Evolutionary conservation across 2,888 invertebrate species (phyloP).

Genomic region (Ptychoptera contaminata): DNA sequence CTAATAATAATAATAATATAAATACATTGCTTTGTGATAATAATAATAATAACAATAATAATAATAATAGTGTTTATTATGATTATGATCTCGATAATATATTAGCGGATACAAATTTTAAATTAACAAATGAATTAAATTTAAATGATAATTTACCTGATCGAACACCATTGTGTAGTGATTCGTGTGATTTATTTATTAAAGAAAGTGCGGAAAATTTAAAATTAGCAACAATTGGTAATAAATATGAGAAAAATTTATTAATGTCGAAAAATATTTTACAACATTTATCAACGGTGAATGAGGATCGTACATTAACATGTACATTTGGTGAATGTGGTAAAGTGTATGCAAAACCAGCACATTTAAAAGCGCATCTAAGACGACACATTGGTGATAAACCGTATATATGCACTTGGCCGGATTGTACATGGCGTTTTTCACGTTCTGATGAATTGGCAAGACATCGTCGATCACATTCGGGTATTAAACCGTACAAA

Average conservation of each 20-base stretch:
- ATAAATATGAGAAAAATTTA: not conserved
- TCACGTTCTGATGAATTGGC: conserved; percentile 89
- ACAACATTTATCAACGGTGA: not conserved
- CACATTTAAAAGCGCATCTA: conserved; percentile 77
- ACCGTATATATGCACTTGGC: conserved; percentile 57
- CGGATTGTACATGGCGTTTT: conserved; percentile 81
- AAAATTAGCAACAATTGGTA: conserved; percentile 8
- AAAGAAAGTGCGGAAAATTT: conserved; percentile 30
- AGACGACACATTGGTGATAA: conserved; percentile 69
- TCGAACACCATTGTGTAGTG: conserved; percentile 38
- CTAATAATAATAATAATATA: not conserved
- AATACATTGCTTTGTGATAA: not conserved
- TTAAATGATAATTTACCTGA: conserved; percentile 24
- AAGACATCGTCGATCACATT: conserved; percentile 85
- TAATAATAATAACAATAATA: conserved; percentile 5
- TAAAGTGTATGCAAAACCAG: conserved; percentile 77
- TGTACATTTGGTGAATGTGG: conserved; percentile 56
- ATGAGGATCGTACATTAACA: conserved; percentile 42
- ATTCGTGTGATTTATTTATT: conserved; percentile 36
- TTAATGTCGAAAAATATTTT: not conserved
- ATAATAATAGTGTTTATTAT: conserved; percentile 10
- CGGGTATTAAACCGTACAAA: conserved; percentile 79
- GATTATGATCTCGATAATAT: conserved; percentile 13
- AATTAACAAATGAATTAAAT: too few species aligned
- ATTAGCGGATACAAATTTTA: conserved; percentile 14